These are phyloP conservation scores for Macrophya alboannulata DNA, from an alignment of 2,888 invertebrate genomes.

Conservation along the genomic window DNA sequence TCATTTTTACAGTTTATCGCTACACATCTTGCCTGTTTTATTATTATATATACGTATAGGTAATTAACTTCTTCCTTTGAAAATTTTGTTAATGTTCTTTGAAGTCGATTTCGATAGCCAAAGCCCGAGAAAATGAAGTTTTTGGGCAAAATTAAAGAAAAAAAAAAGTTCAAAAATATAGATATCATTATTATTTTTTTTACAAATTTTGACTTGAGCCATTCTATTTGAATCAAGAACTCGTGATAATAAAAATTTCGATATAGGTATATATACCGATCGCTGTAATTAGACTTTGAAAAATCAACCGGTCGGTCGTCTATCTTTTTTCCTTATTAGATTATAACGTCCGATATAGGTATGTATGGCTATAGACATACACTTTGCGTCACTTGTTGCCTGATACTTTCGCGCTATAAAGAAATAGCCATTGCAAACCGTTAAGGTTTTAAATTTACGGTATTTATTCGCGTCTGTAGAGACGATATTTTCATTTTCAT, in stretches of 20 bases:
- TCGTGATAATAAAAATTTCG: too few relatives aligned
- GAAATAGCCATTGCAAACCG: constrained; percentile 16
- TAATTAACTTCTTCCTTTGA: background rate
- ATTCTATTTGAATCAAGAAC: background rate
- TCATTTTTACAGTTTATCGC: background rate
- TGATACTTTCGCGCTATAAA: background rate
- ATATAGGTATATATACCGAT: background rate
- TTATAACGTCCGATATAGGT: background rate
- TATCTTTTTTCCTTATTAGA: background rate
- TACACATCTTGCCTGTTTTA: background rate
- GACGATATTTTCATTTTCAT: background rate
- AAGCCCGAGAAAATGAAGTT: background rate
- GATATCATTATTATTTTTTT: background rate
- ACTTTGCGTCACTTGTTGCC: constrained; percentile 46
- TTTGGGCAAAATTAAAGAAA: background rate
- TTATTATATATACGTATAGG: too few relatives aligned
- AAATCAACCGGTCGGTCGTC: background rate
- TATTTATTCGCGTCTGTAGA: background rate
- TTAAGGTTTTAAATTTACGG: background rate
- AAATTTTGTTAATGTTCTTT: background rate
- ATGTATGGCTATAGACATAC: background rate
- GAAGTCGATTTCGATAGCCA: background rate
- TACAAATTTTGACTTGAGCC: background rate
- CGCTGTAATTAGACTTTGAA: background rate
- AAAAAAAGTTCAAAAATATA: background rate